Base-by-base conservation (phyloP, 2,888 invertebrate species). In the Athetis lepigone region DNA sequence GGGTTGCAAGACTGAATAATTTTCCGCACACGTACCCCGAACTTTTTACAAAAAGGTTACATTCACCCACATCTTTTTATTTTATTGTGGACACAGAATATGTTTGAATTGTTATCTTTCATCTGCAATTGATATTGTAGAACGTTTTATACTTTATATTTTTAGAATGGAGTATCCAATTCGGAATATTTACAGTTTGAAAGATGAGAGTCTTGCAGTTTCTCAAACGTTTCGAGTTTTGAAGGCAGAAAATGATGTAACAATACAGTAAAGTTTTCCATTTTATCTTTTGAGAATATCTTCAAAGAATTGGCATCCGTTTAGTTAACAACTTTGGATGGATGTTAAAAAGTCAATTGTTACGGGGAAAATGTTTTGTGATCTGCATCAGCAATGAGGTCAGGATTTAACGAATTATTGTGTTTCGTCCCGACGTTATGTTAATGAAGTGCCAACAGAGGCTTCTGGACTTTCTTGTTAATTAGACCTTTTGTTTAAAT, bases 361-460 rank as follows among this genome's bases (percentile, higher is more conserved):
- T 27, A 33, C 8, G 13, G 11, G 8, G 27, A 27, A 36, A 56
- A 36, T 18, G 43, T 9, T 37, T 37, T 19, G 59, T 42, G 39
- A 46, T 62, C 70, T 47, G 70, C 33, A 69, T 65, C 9, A 23
- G 4, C 21, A 60, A 69, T 69, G 63, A 63, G 43, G 9, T 29
- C 19, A 2, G 16, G 13, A 11, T 40, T n/a, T 3, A 16, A 36
- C n/a, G 1, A 47, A 59, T 18, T n/a, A 68, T 33, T 37, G 21
- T 42, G 60, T 47, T 25, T 33, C 11, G 21, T 21, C n/a, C n/a
- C 2, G 16, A 13, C 23, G 57, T 39, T 46, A 23, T 16, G 11
- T 46, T 57, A 55, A 27, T 46, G 40, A 37, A 66, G 18, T 27
- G n/a, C 33, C 21, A 25, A 42, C 6, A 33, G 25, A 66, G 55